phyloP scores from a whole-genome alignment of 1,140 invertebrate species.

The Asbolus verrucosus region DNA sequence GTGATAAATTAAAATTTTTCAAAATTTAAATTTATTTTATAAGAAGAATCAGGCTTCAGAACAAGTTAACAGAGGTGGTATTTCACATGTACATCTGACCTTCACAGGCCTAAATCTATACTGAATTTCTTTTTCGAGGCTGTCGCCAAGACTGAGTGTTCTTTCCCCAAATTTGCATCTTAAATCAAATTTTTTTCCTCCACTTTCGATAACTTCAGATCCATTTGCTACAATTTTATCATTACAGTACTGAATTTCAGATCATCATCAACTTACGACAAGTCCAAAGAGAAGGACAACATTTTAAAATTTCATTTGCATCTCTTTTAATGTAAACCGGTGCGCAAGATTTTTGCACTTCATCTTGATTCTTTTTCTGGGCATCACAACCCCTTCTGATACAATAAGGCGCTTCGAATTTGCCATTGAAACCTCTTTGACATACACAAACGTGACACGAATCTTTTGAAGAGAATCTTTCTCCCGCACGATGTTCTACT shows the following conservation, averaged over 20 bases:
- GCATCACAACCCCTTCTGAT: slow-evolving; percentile 22
- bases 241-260: background rate
- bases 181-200: background rate
- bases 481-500: slow-evolving; percentile 6
- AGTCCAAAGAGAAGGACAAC: slow-evolving; percentile 33
- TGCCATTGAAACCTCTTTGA: slow-evolving; percentile 36
- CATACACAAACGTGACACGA: slow-evolving; percentile 26
- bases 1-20: too few relatives aligned
- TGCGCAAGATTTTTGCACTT: slow-evolving; percentile 20
- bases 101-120: background rate
- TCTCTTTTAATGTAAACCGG: background rate
- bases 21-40: too few relatives aligned
- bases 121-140: slow-evolving; percentile 13
- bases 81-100: slow-evolving; percentile 19
- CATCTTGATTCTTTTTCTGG: slow-evolving; percentile 4
- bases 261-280: slow-evolving; percentile 38
- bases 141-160: slow-evolving; percentile 13
- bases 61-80: slow-evolving; percentile 28
- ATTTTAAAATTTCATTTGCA: background rate
- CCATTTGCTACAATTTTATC: slow-evolving; percentile 26
- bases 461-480: background rate
- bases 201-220: background rate
- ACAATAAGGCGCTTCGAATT: slow-evolving; percentile 41
- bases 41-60: slow-evolving; percentile 4
- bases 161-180: slow-evolving; percentile 34